Evolutionary conservation across 2,888 invertebrate genomes (phyloP), one percentile per base, ranked within the genome.

Genomic region (Strigamia transsilvanica): DNA sequence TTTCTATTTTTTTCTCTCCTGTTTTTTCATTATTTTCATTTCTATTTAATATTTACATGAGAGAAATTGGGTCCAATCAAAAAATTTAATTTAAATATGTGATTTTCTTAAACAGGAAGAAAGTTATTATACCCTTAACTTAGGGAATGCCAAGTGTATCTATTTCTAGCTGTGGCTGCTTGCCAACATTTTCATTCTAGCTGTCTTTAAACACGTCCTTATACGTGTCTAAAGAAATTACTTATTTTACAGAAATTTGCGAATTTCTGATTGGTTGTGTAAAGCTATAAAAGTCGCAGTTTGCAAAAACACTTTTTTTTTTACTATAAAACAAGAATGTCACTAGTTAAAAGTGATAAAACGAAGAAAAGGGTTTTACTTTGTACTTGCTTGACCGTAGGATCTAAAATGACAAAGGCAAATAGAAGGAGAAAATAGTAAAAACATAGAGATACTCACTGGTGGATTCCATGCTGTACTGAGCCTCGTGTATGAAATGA

Each of bases 61-160:
- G 7, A 3, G 7, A 3, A 34, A 34, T 34, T 34, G 34, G 34
- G 3, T 34, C 7, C 34, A 34, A 34, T 34, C 34, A 34, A 51
- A 51, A 51, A 51, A 4, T n/a, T 51, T 51, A 13, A 51, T n/a
- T 51, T 51, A 51, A 51, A 51, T n/a, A n/a, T 51, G 51, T 4
- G 13, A 51, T 51, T 51, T 51, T n/a, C n/a, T 51, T 51, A 51
- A 51, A 51, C 51, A 51, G 51, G 51, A 51, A 51, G 51, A 51
- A 9, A 51, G 51, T 51, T 51, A 51, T 51, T 51, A 51, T n/a
- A 51, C 51, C 51, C 51, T 51, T n/a, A 51, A 10, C 51, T 6
- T n/a, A 51, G 51, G 51, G 51, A 51, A 51, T 51, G 51, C 51
- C 51, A 51, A 51, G 42, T 51, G 10, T 13, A 51, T 51, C 51